phyloP scores from a whole-genome alignment of 2,113 vertebrate species.

The Ptilorrhoa leucosticta region DNA sequence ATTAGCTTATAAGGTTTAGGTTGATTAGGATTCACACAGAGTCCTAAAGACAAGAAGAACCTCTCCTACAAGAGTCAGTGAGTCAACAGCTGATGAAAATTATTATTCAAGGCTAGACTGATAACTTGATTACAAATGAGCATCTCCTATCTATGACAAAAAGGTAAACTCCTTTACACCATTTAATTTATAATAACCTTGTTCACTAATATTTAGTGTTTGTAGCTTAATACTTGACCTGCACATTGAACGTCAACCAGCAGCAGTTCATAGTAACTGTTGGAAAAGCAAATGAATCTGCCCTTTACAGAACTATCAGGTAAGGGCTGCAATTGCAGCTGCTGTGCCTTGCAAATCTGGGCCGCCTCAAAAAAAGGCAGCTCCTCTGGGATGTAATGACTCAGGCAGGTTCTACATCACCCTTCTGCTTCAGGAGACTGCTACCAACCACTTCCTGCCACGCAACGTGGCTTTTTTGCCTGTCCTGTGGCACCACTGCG shows the following conservation, averaged over 20 bases:
- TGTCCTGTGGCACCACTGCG: fast-evolving
- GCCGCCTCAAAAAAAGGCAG: background rate
- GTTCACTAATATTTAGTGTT: background rate
- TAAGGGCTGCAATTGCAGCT: background rate
- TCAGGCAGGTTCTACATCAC: background rate
- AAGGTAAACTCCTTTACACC: background rate
- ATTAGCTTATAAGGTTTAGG: background rate
- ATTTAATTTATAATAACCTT: background rate
- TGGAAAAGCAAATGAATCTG: background rate
- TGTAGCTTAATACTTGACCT: background rate
- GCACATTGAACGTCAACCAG: background rate
- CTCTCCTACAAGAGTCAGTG: background rate
- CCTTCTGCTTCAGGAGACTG: background rate
- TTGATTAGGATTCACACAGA: background rate
- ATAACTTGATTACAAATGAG: background rate
- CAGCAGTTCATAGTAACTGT: background rate
- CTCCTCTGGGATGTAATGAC: background rate
- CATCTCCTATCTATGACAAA: background rate
- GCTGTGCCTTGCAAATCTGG: background rate
- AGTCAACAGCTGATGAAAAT: background rate
- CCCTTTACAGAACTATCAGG: background rate
- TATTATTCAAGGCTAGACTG: background rate
- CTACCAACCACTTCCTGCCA: background rate
- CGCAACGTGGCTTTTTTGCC: fast-evolving
- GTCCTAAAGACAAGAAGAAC: background rate